Conservation (phyloP, 2,113 vertebrate genomes). For the Hiodon alosoides region DNA sequence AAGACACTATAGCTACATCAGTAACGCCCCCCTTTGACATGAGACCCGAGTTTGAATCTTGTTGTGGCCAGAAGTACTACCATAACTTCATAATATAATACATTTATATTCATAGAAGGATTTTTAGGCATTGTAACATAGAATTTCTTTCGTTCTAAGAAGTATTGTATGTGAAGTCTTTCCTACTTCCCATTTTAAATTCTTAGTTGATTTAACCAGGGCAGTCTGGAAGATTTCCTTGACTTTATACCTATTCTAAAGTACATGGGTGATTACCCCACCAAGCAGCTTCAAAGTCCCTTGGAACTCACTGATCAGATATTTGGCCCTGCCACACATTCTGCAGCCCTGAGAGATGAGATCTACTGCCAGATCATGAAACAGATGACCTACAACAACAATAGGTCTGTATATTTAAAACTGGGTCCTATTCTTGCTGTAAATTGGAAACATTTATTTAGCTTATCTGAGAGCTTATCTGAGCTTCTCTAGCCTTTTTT, state of each 20-base stretch:
- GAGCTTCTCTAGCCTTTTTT: not conserved
- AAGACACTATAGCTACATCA: too few relatives aligned
- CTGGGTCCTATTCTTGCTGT: too few relatives aligned
- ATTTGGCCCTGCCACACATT: constrained; percentile 70
- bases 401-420: constrained; percentile 59
- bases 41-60: too few relatives aligned
- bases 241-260: constrained; percentile 79
- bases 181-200: not conserved
- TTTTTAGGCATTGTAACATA: not conserved
- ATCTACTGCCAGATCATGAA: constrained; percentile 96
- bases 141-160: not conserved
- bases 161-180: too few relatives aligned
- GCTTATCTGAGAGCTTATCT: not conserved
- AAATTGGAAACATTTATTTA: not conserved
- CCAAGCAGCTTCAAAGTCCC: constrained; percentile 64
- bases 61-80: too few relatives aligned
- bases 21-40: too few relatives aligned
- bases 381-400: constrained; percentile 79
- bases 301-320: constrained; percentile 85
- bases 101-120: too few relatives aligned
- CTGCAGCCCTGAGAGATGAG: constrained; percentile 73
- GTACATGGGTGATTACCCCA: constrained; percentile 94
- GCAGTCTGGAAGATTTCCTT: constrained; percentile 48
- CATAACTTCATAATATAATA: too few relatives aligned
- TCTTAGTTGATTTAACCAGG: not conserved